A percentile compares a stretch with the other conserved stretches of the same genome.
Conservation (phyloP, 2,113 vertebrate genomes). For the Dromas ardeola region DNA sequence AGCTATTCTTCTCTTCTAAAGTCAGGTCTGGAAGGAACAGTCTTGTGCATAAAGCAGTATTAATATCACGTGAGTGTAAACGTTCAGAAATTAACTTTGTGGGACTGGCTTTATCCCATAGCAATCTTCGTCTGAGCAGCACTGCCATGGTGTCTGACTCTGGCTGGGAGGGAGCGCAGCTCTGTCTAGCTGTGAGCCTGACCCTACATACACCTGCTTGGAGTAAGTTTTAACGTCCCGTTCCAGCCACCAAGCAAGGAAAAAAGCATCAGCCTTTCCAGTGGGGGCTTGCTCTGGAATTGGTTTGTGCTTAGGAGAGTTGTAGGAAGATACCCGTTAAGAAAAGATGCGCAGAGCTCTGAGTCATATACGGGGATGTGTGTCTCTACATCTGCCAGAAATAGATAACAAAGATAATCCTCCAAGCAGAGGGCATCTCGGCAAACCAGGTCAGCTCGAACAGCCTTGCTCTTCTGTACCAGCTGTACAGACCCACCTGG, state of each 20-base stretch:
- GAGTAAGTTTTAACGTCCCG: not conserved
- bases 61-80: not conserved
- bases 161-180: not conserved
- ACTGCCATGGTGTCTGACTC: not conserved
- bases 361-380: not conserved
- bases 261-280: not conserved
- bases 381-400: not conserved
- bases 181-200: not conserved
- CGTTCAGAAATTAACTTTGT: accelerated
- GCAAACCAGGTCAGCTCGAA: not conserved
- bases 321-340: not conserved
- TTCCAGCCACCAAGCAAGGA: not conserved
- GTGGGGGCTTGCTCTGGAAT: not conserved
- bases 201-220: not conserved
- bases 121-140: not conserved
- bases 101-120: not conserved
- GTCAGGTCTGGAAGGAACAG: not conserved
- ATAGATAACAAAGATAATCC: not conserved
- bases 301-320: not conserved
- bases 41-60: not conserved
- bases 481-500: not conserved
- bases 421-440: not conserved
- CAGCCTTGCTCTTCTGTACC: not conserved
- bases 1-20: not conserved
- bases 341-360: not conserved